These are phyloP conservation scores for Archaeoteleia sp. DNA, from an alignment of 2,888 invertebrate species.

Conservation along the genomic window DNA sequence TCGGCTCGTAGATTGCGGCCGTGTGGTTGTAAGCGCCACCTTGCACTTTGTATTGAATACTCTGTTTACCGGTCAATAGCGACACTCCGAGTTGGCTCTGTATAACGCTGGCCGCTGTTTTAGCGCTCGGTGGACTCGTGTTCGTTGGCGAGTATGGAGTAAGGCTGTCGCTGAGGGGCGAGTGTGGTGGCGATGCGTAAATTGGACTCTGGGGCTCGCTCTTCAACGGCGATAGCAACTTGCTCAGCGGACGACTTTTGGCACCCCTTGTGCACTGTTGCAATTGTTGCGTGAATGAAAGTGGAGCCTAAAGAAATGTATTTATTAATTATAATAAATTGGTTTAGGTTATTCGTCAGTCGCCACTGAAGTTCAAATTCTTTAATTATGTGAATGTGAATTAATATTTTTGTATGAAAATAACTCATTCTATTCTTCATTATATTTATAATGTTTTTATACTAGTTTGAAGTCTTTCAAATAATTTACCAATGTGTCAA, in stretches of 20 bases:
- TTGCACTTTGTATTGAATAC: constrained; percentile 68
- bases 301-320: constrained; percentile 77
- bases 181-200: constrained; percentile 88
- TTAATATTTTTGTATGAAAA: no score
- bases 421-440: no score
- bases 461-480: no score
- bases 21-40: constrained; percentile 67
- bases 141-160: constrained; percentile 74
- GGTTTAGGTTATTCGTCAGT: no score
- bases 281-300: constrained; percentile 95
- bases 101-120: constrained; percentile 72
- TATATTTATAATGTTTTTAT: no score
- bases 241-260: constrained; percentile 80
- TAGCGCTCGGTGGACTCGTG: constrained; percentile 72
- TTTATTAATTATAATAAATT: no score
- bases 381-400: no score
- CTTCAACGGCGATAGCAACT: constrained; percentile 78
- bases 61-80: constrained; percentile 68
- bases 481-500: no score
- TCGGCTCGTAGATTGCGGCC: constrained; percentile 71
- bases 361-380: no score
- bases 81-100: constrained; percentile 72
- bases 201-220: constrained; percentile 84
- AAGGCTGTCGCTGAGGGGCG: constrained; percentile 80
- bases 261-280: constrained; percentile 87